phyloP scores from a whole-genome alignment of 2,888 invertebrate genomes.

The Blomia tropicalis region DNA sequence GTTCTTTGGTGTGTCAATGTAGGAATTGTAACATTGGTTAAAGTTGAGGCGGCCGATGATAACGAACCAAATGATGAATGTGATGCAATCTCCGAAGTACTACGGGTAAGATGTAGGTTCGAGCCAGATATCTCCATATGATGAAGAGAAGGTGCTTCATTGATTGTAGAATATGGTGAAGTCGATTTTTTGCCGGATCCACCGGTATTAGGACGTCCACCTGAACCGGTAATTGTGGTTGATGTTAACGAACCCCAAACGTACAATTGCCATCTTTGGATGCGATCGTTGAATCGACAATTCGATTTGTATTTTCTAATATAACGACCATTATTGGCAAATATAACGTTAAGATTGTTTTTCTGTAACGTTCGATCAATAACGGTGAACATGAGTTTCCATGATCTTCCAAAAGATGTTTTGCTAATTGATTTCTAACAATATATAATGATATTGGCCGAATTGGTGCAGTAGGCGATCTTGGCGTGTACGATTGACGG shows the following conservation, averaged over 20 bases:
- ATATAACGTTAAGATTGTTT: slow-evolving; percentile 72
- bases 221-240: neutral
- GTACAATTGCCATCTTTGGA: neutral
- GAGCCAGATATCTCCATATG: neutral
- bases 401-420: slow-evolving; percentile 82
- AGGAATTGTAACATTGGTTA: neutral
- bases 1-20: neutral
- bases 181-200: slow-evolving; percentile 1
- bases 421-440: slow-evolving; percentile 69
- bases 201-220: slow-evolving; percentile 1
- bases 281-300: slow-evolving; percentile 33
- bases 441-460: slow-evolving; percentile 61
- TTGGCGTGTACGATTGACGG: slow-evolving; percentile 54
- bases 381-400: neutral
- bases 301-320: slow-evolving; percentile 65
- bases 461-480: slow-evolving; percentile 45
- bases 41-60: neutral
- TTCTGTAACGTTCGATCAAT: slow-evolving; percentile 37
- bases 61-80: neutral
- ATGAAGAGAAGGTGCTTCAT: neutral
- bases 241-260: neutral
- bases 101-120: neutral
- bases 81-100: neutral
- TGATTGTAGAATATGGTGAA: slow-evolving; percentile 5
- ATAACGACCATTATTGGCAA: slow-evolving; percentile 77